phyloP scores from a whole-genome alignment of 2,113 vertebrate genomes.

The Eulemur rufifrons region DNA sequence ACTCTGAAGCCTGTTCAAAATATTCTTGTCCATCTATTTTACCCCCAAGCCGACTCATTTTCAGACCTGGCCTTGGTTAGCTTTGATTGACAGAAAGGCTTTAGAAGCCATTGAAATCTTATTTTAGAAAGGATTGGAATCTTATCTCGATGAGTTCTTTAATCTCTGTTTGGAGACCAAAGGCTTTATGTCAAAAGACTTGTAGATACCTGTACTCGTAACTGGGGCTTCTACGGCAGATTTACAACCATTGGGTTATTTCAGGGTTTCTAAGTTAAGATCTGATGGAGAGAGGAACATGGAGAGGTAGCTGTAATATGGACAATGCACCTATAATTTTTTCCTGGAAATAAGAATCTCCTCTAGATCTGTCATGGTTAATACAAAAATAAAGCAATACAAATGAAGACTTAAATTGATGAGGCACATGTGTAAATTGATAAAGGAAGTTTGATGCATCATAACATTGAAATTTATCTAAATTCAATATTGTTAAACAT shows the following conservation, averaged over 20 bases:
- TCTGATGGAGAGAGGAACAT: not conserved
- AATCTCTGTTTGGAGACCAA: conserved; percentile 25
- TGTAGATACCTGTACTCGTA: not conserved
- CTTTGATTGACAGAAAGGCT: conserved; percentile 32
- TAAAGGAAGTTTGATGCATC: conserved; percentile 80
- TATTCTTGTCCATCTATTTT: not conserved
- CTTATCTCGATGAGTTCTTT: conserved; percentile 38
- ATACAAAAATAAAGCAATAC: conserved; percentile 58
- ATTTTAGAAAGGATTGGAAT: conserved; percentile 59
- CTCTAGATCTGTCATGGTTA: conserved; percentile 62
- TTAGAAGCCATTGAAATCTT: conserved; percentile 60
- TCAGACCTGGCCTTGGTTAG: not conserved
- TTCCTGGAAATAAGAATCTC: conserved; percentile 47
- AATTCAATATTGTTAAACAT: conserved; percentile 88
- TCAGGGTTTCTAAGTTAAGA: conserved; percentile 43
- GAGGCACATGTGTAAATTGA: conserved; percentile 80
- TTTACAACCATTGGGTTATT: conserved; percentile 21
- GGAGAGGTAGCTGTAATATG: not conserved
- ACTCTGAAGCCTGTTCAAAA: not conserved
- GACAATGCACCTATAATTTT: not conserved
- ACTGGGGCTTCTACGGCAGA: not conserved
- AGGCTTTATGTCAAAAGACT: not conserved
- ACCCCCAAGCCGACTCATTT: not conserved
- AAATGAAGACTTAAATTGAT: conserved; percentile 78
- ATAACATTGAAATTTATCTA: conserved; percentile 85